Base-by-base conservation (phyloP, 2,797 vertebrate species). In the Karalla daura region DNA sequence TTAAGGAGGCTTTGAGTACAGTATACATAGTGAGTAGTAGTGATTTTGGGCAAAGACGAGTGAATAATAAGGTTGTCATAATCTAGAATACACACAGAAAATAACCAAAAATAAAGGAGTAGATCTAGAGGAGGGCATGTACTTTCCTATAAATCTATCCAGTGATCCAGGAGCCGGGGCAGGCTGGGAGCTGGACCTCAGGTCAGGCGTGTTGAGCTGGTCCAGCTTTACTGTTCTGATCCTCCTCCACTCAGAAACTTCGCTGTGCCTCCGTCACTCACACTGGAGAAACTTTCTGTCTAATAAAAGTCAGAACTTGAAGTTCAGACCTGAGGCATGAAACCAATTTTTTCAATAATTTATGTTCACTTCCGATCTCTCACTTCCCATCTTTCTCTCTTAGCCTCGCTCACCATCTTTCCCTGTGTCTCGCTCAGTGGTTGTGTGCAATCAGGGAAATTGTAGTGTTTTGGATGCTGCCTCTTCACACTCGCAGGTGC, bases 401-500 rank as follows among this genome's bases (percentile, higher is more conserved):
- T 24, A 35, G 41, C 69, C 45, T n/a, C 33, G 20, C 23, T 54
- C 5, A n/a, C 3, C 4, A 2, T 11, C 8, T 12, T 21, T 35
- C 15, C 37, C 20, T 56, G 32, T 47, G 20, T 13, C n/a, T n/a
- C n/a, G n/a, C n/a, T 50, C 28, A 30, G 8, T 44, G 18, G 44
- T 62, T 47, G 37, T 15, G 51, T 49, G 44, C 54, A 74, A 68
- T 79, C 63, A 67, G 70, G 51, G 32, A 62, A 52, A 73, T 53
- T 39, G 74, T 49, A 33, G 32, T 60, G 58, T 64, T 77, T 62
- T 63, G 46, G 58, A 71, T 56, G 64, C 49, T 0, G 41, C 54
- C 30, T 63, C 40, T 62, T 65, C 47, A 65, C 23, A 45, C 72
- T 58, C 61, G 14, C 73, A 69, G 77, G 65, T 71, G 58, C 63